Evolutionary conservation across 2,113 vertebrate species (phyloP).

Genomic region (Hypomesus transpacificus): DNA sequence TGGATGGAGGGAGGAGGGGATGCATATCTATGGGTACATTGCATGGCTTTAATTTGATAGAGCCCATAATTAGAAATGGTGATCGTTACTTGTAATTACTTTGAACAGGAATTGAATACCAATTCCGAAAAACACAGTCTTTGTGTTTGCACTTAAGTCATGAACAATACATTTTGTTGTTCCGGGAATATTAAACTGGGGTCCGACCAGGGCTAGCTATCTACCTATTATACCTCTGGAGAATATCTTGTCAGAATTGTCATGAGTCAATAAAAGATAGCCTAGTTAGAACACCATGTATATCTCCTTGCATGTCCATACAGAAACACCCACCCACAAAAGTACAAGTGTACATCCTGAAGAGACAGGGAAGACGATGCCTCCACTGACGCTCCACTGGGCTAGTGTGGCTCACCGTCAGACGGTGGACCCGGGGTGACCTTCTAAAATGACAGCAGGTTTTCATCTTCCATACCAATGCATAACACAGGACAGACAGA

Average conservation of each 20-base stretch:
- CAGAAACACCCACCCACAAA: too few relatives aligned
- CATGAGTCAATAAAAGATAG: conserved; percentile 2
- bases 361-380: too few relatives aligned
- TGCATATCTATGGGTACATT: conserved; percentile 32
- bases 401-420: background rate
- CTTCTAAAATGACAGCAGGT: background rate
- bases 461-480: conserved; percentile 3
- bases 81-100: conserved; percentile 16
- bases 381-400: too few relatives aligned
- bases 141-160: too few relatives aligned
- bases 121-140: conserved; percentile 18
- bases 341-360: too few relatives aligned
- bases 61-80: conserved; percentile 24
- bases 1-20: conserved; percentile 22
- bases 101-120: conserved; percentile 8
- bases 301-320: too few relatives aligned
- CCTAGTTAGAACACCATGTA: too few relatives aligned
- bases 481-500: conserved; percentile 38
- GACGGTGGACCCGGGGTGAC: background rate
- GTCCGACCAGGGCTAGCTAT: too few relatives aligned
- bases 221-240: too few relatives aligned
- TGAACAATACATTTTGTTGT: too few relatives aligned
- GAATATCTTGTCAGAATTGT: too few relatives aligned
- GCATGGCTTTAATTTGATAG: conserved; percentile 3
- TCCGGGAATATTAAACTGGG: too few relatives aligned